Percentiles rank a stretch among this genome's conserved stretches.
Evolutionary conservation across 2,797 vertebrate genomes (phyloP).

Genomic region (Micrastur ruficollis): DNA sequence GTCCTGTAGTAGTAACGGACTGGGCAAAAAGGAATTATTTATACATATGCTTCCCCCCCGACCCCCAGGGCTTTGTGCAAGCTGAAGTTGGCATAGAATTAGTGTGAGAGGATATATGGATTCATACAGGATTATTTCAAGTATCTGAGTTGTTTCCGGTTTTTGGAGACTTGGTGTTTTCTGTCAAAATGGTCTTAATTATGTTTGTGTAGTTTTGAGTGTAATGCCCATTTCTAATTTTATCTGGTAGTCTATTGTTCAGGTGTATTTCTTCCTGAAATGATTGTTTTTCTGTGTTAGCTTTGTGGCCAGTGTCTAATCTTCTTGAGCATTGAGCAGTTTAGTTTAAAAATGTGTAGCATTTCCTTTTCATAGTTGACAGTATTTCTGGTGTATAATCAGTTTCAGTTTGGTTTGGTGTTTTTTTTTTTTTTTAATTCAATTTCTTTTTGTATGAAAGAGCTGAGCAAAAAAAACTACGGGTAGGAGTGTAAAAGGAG

Average conservation of each 20-base stretch:
- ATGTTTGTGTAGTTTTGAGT: not conserved
- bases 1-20: not conserved
- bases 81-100: not conserved
- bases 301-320: not conserved
- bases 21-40: not conserved
- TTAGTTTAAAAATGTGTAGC: not conserved
- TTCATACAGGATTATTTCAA: not conserved
- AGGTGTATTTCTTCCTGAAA: constrained; percentile 3
- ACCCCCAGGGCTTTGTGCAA: not conserved
- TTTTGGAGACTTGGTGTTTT: not conserved
- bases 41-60: not conserved
- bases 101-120: not conserved
- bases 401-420: not conserved
- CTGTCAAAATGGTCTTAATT: not conserved
- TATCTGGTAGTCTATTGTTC: not conserved
- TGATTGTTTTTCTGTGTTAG: not conserved
- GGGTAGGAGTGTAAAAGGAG: not conserved
- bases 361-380: constrained; percentile 12
- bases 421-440: not conserved
- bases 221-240: not conserved
- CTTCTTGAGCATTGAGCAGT: not conserved
- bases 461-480: not conserved
- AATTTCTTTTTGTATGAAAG: not conserved
- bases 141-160: not conserved
- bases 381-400: not conserved